phyloP scores from a whole-genome alignment of 2,888 invertebrate species.

The Dolichopus griseipennis region DNA sequence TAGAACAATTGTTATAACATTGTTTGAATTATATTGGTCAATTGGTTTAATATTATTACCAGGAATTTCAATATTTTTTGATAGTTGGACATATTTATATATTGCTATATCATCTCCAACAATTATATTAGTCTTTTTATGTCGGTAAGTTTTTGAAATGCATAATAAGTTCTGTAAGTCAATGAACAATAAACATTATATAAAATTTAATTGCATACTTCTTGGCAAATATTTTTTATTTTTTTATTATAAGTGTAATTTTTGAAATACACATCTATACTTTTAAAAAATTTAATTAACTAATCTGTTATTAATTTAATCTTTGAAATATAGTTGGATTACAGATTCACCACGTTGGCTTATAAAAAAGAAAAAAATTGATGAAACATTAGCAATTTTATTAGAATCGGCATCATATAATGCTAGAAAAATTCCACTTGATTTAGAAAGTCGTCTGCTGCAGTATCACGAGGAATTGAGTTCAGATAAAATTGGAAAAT shows the following conservation, averaged over 20 bases:
- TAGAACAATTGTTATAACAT: conserved; percentile 37
- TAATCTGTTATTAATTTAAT: conserved; percentile 18
- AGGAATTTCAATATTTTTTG: conserved; percentile 37
- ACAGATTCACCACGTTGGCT: conserved; percentile 46
- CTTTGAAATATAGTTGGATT: conserved; percentile 35
- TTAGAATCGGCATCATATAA: conserved; percentile 39
- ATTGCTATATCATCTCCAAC: conserved; percentile 44
- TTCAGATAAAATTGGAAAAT: conserved; percentile 32
- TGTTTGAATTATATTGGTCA: conserved; percentile 46
- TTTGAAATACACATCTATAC: no score
- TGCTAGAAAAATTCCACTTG: conserved; percentile 35
- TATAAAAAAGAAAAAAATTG: conserved; percentile 34
- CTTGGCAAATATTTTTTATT: no score
- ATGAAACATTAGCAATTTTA: conserved; percentile 37
- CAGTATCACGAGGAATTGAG: conserved; percentile 31
- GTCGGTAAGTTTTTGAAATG: neutral
- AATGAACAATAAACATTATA: no score
- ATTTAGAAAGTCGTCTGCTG: conserved; percentile 35
- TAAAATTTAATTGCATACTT: no score
- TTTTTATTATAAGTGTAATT: no score
- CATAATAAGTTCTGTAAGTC: no score
- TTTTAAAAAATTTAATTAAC: no score
- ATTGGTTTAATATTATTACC: conserved; percentile 43
- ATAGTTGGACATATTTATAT: conserved; percentile 42
- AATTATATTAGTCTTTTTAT: conserved; percentile 33